Evolutionary conservation across 2,888 invertebrate genomes (phyloP).

Genomic region (Plemyria rubiginata): DNA sequence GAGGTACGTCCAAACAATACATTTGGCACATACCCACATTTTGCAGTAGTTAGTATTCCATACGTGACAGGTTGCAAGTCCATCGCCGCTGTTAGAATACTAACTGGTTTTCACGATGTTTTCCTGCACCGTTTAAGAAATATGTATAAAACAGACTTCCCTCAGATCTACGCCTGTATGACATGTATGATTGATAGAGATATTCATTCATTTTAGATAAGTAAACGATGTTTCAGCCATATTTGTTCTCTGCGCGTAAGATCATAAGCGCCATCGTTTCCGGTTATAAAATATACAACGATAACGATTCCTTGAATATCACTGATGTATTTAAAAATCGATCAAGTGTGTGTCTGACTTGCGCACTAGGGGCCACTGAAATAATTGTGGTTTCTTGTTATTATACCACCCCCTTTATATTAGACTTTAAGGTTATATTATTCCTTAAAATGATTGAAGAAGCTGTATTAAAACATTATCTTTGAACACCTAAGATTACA

Average conservation of each 20-base stretch:
- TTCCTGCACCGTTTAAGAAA: too few relatives aligned
- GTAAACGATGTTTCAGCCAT: conserved; percentile 5
- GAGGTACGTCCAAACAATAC: too few relatives aligned
- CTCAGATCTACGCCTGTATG: background rate
- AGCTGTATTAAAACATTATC: too few relatives aligned
- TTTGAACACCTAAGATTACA: background rate
- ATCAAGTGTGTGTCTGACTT: background rate
- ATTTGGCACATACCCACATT: too few relatives aligned
- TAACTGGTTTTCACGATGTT: too few relatives aligned
- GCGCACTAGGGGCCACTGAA: background rate
- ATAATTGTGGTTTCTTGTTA: too few relatives aligned
- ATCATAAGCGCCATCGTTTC: conserved; percentile 54
- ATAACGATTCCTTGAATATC: conserved; percentile 63
- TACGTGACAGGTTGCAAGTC: too few relatives aligned
- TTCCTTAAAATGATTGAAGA: too few relatives aligned
- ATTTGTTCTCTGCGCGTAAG: conserved; percentile 28
- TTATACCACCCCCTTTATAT: too few relatives aligned
- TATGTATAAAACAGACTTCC: background rate
- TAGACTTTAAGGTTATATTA: too few relatives aligned
- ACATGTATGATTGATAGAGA: conserved; percentile 9
- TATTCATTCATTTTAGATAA: conserved; percentile 10
- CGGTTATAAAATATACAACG: conserved; percentile 58
- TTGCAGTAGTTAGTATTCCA: too few relatives aligned
- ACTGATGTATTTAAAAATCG: conserved; percentile 44
- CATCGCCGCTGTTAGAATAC: too few relatives aligned